Base-by-base conservation (phyloP, 2,797 vertebrate genomes). In the Enteromius thamalakanensis region DNA sequence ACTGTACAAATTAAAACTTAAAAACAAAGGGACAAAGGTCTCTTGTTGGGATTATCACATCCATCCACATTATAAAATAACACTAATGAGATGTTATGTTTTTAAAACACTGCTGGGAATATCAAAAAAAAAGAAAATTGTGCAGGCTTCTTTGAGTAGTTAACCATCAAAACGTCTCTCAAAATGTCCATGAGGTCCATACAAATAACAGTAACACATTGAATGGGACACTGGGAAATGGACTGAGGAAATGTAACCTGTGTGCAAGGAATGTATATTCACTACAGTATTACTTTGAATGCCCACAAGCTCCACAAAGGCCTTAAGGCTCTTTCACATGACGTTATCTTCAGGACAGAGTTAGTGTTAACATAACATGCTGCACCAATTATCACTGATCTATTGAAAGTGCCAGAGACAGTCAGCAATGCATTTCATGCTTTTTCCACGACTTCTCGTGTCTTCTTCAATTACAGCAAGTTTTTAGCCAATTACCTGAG, bases 251-350 rank as follows among this genome's bases (percentile, higher is more conserved):
- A 71, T 47, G 55, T 60, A 64, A 74, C 32, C 42, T 67, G 80
- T 64, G 70, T 55, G 58, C 47, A 75, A 67, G 71, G 47, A 67
- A 82, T 75, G 60, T 75, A 26, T 40, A 49, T 65, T 65, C 70
- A 64, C 71, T 67, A 76, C 80, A 51, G 69, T 40, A 64, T 62
- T 26, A 65, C 34, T 42, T 67, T 67, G 32, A 82, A 67, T 76
- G 80, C 58, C 80, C 29, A 53, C 34, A 32, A 68, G 67, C 47
- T 34, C 1, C 60, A 78, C 53, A 80, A 80, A 60, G 23, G 12
- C 60, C 51, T 19, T 19, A 45, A 80, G 49, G 40, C 67, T 70
- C n/a, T 64, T 74, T 72, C 69, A 81, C 53, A 49, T 71, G 67
- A 37, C 11, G 3, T 51, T 51, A 51, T 17, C 23, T 7, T 29